Conservation (phyloP, 2,888 invertebrate species). For the Xestoiulus laeticollis region DNA sequence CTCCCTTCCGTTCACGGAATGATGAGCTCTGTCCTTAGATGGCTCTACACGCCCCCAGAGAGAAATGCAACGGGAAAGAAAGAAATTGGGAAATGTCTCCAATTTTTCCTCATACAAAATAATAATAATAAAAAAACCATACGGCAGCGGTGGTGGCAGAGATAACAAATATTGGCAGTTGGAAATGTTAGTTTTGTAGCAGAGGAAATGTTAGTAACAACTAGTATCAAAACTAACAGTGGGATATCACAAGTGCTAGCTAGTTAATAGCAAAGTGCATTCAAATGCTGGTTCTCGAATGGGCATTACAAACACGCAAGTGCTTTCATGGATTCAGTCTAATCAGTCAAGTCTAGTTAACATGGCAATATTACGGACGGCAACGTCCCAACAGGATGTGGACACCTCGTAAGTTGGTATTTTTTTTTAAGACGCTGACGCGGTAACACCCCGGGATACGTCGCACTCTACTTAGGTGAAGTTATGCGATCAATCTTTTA, state of each 20-base stretch:
- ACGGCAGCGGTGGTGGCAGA: slow-evolving; percentile 1
- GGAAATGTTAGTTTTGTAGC: not conserved
- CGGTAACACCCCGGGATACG: too few relatives aligned
- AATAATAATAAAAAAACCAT: slow-evolving; percentile 35
- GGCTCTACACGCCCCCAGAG: slow-evolving; percentile 47
- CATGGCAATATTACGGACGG: not conserved
- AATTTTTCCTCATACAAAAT: slow-evolving; percentile 32
- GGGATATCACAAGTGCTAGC: slow-evolving; percentile 1
- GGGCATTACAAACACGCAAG: slow-evolving; percentile 23
- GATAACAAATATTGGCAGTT: slow-evolving; percentile 1
- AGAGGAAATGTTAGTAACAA: not conserved
- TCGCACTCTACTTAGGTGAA: too few relatives aligned
- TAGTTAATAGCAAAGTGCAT: slow-evolving; percentile 23
- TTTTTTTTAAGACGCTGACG: too few relatives aligned
- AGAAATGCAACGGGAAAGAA: slow-evolving; percentile 53
- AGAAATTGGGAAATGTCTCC: slow-evolving; percentile 46
- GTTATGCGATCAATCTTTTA: too few relatives aligned
- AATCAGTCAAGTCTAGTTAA: not conserved
- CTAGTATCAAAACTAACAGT: not conserved
- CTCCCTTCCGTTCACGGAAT: slow-evolving; percentile 45
- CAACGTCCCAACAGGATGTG: too few relatives aligned
- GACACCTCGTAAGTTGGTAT: too few relatives aligned
- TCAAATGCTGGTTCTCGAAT: slow-evolving; percentile 18
- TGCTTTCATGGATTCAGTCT: not conserved
- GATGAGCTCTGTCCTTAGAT: slow-evolving; percentile 49